Evolutionary conservation across 1,140 invertebrate species (phyloP).

Genomic region (Panulirus ornatus): DNA sequence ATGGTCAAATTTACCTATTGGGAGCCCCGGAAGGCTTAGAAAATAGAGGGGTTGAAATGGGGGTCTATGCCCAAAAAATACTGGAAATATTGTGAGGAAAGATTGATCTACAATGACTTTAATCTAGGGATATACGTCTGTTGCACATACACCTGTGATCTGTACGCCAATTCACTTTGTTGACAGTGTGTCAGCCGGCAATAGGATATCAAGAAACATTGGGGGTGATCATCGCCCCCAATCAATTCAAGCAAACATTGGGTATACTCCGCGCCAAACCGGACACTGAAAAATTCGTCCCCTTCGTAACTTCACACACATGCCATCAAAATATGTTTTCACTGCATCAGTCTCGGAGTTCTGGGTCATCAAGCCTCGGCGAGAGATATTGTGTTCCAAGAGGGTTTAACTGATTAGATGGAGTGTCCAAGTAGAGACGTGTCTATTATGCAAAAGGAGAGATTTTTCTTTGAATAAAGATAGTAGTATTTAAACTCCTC

Average conservation of each 20-base stretch:
- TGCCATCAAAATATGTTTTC: slow-evolving; percentile 37
- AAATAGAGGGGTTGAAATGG: no score
- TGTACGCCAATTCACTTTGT: slow-evolving; percentile 35
- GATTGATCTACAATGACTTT: not conserved
- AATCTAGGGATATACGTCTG: slow-evolving; percentile 10
- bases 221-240: slow-evolving; percentile 37
- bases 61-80: no score
- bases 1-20: no score
- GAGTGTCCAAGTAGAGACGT: no score
- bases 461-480: no score
- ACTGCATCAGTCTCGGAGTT: slow-evolving; percentile 26
- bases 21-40: no score
- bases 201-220: slow-evolving; percentile 41
- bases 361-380: not conserved
- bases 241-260: slow-evolving; percentile 48
- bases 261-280: not conserved
- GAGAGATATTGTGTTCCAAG: no score
- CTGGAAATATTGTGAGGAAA: no score
- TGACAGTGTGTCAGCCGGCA: slow-evolving; percentile 27
- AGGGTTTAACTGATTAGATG: no score
- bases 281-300: slow-evolving; percentile 42
- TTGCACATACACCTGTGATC: not conserved
- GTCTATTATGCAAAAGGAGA: no score
- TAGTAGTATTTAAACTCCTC: no score
- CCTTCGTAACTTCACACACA: slow-evolving; percentile 37